Base-by-base conservation (phyloP, 2,888 invertebrate species). In the Matsumyia berberina region DNA sequence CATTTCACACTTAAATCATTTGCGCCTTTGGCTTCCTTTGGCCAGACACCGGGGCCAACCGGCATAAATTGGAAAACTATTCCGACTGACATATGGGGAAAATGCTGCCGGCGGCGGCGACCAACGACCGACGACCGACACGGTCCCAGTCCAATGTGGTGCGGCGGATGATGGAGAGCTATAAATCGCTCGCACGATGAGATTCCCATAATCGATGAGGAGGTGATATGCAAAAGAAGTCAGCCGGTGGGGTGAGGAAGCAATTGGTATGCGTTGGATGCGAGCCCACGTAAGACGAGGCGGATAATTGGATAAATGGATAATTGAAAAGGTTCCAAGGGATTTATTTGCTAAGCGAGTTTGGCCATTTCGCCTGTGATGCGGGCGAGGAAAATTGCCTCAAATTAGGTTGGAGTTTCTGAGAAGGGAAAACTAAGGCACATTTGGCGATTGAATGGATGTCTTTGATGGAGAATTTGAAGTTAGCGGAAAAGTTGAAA, bases 1-100 rank as follows among this genome's bases (percentile, higher is more conserved):
- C 80, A 76, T 85, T 85, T 85, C 85, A 85, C 85, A 85, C 85
- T 85, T 80, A 80, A 85, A 85, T 80, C 85, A 85, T 85, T 76
- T 85, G 70, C 51, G 85, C 85, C 85, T 70, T 66, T 74, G 79
- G 79, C 67, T 51, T 55, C 69, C 19, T 69, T 55, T 57, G 69
- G 46, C 44, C 62, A 44, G 58, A 24, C 44, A 64, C 15, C 55
- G 57, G 70, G 74, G 73, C 62, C 69, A 79, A 80, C 80, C 83
- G 74, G 79, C 79, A 79, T 85, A 85, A 79, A 85, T 85, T 80
- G 83, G 79, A 83, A 83, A 79, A 83, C 79, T 53, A 64, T 83
- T 69, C 67, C 67, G 69, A 12, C 62, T 79, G 79, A 15, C 35
- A 31, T 64, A 42, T 53, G 62, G 46, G 42, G 62, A 33, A 73